Percentiles rank a stretch among this genome's conserved stretches.
Evolutionary conservation across 2,888 invertebrate species (phyloP).

Genomic region (Phrixothrix hirtus): DNA sequence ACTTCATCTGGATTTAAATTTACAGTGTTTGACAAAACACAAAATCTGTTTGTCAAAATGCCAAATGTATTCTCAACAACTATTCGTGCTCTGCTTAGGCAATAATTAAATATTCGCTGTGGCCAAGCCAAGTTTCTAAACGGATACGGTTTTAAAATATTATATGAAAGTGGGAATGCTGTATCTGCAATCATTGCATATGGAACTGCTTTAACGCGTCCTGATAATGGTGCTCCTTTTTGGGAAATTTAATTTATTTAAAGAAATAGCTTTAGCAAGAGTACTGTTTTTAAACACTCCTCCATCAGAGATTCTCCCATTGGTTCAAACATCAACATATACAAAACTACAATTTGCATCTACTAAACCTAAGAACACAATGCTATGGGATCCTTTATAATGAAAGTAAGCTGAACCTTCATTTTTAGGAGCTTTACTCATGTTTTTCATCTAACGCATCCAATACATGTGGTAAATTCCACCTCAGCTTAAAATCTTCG

Average conservation of each 20-base stretch:
- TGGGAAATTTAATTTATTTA: conserved; percentile 5
- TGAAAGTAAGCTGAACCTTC: conserved; percentile 39
- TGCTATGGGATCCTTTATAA: conserved; percentile 36
- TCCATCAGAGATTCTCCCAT: conserved; percentile 11
- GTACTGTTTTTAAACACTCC: conserved; percentile 3
- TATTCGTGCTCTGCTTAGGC: conserved; percentile 9
- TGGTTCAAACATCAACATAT: conserved; percentile 36
- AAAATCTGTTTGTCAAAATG: conserved; percentile 10
- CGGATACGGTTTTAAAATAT: conserved; percentile 11
- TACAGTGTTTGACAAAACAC: conserved; percentile 4
- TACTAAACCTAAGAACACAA: conserved; percentile 16
- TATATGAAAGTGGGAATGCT: conserved; percentile 8
- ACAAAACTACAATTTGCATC: conserved; percentile 37
- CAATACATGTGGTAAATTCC: conserved; percentile 39
- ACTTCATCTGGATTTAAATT: background rate
- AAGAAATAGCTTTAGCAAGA: background rate
- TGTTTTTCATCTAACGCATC: conserved; percentile 39
- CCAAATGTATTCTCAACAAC: conserved; percentile 14
- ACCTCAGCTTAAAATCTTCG: conserved; percentile 19
- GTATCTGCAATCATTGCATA: conserved; percentile 11
- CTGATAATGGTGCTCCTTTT: conserved; percentile 3
- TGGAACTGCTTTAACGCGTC: conserved; percentile 7
- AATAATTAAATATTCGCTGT: conserved; percentile 11
- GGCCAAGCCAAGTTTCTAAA: conserved; percentile 2
- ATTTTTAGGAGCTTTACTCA: conserved; percentile 28